Percentiles rank a stretch among this genome's conserved stretches.
Evolutionary conservation across 2,888 invertebrate genomes (phyloP).

Genomic region (Dromius quadrimaculatus): DNA sequence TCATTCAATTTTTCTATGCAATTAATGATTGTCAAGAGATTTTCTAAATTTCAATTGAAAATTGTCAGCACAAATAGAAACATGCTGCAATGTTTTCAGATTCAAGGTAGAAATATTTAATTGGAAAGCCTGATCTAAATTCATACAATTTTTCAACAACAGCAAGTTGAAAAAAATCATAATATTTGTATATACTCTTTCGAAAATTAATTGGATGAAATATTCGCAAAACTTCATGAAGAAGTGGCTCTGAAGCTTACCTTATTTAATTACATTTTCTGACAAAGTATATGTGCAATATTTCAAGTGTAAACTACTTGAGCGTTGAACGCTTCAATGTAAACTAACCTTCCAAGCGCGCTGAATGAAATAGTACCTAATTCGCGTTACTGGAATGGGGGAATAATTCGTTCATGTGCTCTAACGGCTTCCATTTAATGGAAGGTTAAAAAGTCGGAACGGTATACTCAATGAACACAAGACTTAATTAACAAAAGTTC

Average conservation of each 20-base stretch:
- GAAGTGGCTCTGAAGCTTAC: too few relatives aligned
- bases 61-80: too few relatives aligned
- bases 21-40: too few relatives aligned
- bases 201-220: too few relatives aligned
- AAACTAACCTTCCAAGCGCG: constrained; percentile 32
- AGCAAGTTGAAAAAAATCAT: too few relatives aligned
- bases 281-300: constrained; percentile 16
- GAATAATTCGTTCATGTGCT: constrained; percentile 34
- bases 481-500: constrained; percentile 51
- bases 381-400: constrained; percentile 29
- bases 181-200: too few relatives aligned
- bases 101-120: too few relatives aligned
- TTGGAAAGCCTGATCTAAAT: too few relatives aligned
- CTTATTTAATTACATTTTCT: constrained; percentile 6
- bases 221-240: too few relatives aligned
- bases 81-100: too few relatives aligned
- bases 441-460: constrained; percentile 42
- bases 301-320: constrained; percentile 21
- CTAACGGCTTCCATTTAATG: constrained; percentile 37
- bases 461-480: constrained; percentile 34
- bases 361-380: constrained; percentile 30
- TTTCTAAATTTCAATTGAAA: too few relatives aligned
- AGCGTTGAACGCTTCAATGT: constrained; percentile 20
- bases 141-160: too few relatives aligned
- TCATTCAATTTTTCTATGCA: not conserved